These are phyloP conservation scores for Promerops cafer DNA, from an alignment of 2,113 vertebrate genomes.

Conservation along the genomic window DNA sequence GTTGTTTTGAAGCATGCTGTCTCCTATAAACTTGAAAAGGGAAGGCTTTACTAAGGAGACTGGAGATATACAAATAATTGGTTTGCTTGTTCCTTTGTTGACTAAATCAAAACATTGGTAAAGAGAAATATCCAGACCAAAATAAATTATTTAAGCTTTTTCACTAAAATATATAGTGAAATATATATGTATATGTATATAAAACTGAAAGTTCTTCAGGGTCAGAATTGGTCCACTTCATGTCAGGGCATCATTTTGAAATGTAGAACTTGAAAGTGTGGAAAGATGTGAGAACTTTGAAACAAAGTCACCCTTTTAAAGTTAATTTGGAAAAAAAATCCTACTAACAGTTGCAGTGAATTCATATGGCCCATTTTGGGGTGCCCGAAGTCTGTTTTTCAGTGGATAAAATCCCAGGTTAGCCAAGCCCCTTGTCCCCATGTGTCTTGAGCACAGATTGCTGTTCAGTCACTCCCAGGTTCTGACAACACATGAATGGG, in stretches of 20 bases:
- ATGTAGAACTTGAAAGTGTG: background rate
- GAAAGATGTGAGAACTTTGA: background rate
- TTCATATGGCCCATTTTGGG: background rate
- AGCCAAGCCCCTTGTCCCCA: background rate
- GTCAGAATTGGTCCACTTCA: background rate
- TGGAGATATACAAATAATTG: background rate
- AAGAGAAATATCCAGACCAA: background rate
- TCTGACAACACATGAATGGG: background rate
- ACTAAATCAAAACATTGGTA: background rate
- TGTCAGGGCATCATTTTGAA: background rate
- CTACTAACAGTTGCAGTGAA: background rate
- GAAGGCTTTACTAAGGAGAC: background rate
- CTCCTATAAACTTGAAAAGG: background rate
- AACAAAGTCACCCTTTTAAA: background rate
- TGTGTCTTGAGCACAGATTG: background rate
- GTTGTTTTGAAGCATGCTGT: constrained; percentile 1
- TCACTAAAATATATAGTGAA: background rate
- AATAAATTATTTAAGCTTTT: background rate
- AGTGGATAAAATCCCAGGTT: background rate
- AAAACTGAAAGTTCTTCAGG: background rate
- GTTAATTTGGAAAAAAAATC: background rate
- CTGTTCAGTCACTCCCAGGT: background rate
- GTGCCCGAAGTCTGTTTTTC: background rate
- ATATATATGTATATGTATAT: background rate
- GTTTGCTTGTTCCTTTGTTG: background rate